Conservation (phyloP, 2,888 invertebrate species). For the Lampropteryx suffumata region DNA sequence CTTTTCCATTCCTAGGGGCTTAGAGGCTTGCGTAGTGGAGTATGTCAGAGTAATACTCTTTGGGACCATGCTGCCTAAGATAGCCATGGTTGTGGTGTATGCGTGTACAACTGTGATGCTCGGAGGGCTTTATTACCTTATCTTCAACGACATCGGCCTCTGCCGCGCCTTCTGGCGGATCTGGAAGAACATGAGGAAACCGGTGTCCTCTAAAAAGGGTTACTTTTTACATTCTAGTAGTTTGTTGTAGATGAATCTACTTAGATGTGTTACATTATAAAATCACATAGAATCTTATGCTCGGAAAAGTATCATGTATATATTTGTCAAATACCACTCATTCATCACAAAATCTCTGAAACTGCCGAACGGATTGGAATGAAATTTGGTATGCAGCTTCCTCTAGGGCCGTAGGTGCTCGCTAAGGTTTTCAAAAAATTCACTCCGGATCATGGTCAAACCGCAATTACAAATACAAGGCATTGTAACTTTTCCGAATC, state of each 20-base stretch:
- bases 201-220: conserved; percentile 29
- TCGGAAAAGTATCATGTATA: too few species aligned
- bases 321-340: too few species aligned
- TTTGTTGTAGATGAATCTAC: not conserved
- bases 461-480: too few species aligned
- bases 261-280: too few species aligned
- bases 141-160: conserved; percentile 90
- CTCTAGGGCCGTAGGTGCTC: too few species aligned
- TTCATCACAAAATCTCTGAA: too few species aligned
- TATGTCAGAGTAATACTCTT: conserved; percentile 89
- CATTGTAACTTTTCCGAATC: too few species aligned
- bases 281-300: too few species aligned
- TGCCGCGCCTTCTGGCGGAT: conserved; percentile 86
- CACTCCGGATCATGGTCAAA: too few species aligned
- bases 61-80: conserved; percentile 87
- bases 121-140: conserved; percentile 90
- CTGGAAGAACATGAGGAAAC: conserved; percentile 82
- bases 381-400: too few species aligned
- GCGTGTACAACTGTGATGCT: conserved; percentile 85
- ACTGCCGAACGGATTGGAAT: too few species aligned
- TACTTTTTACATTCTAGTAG: not conserved
- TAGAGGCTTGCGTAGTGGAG: conserved; percentile 90
- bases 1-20: conserved; percentile 85
- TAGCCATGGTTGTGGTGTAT: conserved; percentile 85
- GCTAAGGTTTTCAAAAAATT: too few species aligned